phyloP scores from a whole-genome alignment of 2,113 vertebrate genomes.

The Paracyprichromis sp. region DNA sequence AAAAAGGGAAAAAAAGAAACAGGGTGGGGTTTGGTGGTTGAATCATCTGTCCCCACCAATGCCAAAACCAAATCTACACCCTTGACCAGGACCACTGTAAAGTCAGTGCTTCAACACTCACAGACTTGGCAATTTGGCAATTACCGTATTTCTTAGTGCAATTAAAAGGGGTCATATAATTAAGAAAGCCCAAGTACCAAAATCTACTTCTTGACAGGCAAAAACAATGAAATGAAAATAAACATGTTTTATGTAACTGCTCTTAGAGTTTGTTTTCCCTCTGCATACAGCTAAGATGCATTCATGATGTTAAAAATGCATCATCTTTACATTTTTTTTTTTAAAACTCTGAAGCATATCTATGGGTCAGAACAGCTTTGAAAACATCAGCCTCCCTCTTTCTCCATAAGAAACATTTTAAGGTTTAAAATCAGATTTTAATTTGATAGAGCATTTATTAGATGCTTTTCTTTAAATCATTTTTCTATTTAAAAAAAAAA shows the following conservation, averaged over 20 bases:
- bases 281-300: neutral
- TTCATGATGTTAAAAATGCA: neutral
- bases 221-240: neutral
- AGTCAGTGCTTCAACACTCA: too few species aligned
- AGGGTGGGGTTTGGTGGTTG: too few species aligned
- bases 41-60: too few species aligned
- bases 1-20: too few species aligned
- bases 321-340: neutral
- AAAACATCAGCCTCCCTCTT: neutral
- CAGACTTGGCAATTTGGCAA: too few species aligned
- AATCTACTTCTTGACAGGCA: neutral
- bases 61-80: too few species aligned
- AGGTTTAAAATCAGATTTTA: neutral
- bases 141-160: neutral
- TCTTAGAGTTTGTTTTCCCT: neutral
- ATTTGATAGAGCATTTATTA: neutral
- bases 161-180: neutral
- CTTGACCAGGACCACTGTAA: too few species aligned
- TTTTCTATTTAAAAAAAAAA: neutral
- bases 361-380: neutral
- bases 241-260: neutral
- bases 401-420: neutral
- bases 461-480: neutral
- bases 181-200: neutral
- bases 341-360: neutral